These are phyloP conservation scores for Chiloscyllium punctatum DNA, from an alignment of 2,797 vertebrate species.

Conservation along the genomic window DNA sequence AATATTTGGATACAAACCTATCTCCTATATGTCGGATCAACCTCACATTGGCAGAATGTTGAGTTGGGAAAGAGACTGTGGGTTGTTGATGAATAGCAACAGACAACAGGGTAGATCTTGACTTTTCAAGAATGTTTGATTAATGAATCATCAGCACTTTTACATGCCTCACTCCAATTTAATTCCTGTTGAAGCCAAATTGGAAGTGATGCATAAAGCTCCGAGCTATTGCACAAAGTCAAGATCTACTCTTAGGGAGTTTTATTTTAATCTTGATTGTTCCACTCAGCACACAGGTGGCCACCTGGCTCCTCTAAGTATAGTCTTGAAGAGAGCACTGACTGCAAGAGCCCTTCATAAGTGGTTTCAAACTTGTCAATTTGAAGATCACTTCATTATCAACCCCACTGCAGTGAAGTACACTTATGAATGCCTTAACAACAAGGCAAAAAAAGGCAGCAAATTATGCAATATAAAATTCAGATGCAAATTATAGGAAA, in stretches of 20 bases:
- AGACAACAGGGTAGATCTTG: not conserved
- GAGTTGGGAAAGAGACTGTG: not conserved
- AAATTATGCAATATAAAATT: not conserved
- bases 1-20: not conserved
- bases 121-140: not conserved
- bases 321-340: not conserved
- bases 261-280: conserved; percentile 10
- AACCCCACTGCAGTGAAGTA: not conserved
- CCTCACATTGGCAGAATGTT: not conserved
- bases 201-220: not conserved
- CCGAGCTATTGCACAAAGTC: not conserved
- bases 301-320: not conserved
- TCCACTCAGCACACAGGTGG: not conserved
- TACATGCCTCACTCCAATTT: not conserved
- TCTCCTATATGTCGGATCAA: not conserved
- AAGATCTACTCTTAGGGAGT: not conserved
- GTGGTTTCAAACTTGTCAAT: not conserved
- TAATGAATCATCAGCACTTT: not conserved
- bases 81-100: not conserved
- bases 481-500: not conserved
- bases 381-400: not conserved
- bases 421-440: not conserved
- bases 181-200: not conserved
- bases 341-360: not conserved
- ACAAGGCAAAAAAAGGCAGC: not conserved